Evolutionary conservation across 2,888 invertebrate species (phyloP).

Genomic region (Heteromurus nitidus): DNA sequence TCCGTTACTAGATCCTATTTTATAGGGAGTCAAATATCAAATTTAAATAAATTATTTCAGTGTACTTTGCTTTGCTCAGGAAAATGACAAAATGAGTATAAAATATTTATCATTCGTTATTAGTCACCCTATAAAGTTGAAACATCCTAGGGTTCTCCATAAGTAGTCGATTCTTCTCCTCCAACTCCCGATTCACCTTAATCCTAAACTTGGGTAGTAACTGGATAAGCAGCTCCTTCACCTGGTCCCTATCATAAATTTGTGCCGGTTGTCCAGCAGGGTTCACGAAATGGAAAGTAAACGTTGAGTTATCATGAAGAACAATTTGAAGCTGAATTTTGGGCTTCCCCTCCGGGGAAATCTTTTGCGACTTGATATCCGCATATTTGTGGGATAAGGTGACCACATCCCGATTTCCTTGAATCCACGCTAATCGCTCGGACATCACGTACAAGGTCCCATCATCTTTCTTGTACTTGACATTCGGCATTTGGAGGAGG

Average conservation of each 20-base stretch:
- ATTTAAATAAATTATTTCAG: neutral
- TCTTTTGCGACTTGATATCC: conserved; percentile 99
- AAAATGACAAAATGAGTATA: too few species aligned
- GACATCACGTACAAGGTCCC: conserved; percentile 97
- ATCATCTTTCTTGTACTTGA: conserved; percentile 96
- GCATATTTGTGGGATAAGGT: conserved; percentile 94
- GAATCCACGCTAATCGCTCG: conserved; percentile 94
- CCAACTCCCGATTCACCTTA: conserved; percentile 92
- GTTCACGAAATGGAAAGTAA: conserved; percentile 98
- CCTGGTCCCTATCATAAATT: conserved; percentile 91
- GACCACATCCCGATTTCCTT: conserved; percentile 90
- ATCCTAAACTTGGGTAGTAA: conserved; percentile 94
- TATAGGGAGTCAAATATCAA: neutral
- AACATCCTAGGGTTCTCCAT: conserved; percentile 92
- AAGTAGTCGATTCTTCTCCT: conserved; percentile 88
- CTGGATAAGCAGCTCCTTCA: conserved; percentile 93
- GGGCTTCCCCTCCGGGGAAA: conserved; percentile 96
- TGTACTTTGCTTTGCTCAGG: too few species aligned
- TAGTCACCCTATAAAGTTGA: conserved; percentile 86
- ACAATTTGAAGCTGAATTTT: conserved; percentile 99
- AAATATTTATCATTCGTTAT: neutral
- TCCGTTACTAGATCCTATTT: conserved; percentile 91
- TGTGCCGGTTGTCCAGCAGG: conserved; percentile 88
- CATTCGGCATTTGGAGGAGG: conserved; percentile 91
- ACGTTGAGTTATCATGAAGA: conserved; percentile 92